Percentiles rank a stretch among this genome's conserved stretches.
Conservation (phyloP, 2,888 invertebrate species). For the Drosophila merina region DNA sequence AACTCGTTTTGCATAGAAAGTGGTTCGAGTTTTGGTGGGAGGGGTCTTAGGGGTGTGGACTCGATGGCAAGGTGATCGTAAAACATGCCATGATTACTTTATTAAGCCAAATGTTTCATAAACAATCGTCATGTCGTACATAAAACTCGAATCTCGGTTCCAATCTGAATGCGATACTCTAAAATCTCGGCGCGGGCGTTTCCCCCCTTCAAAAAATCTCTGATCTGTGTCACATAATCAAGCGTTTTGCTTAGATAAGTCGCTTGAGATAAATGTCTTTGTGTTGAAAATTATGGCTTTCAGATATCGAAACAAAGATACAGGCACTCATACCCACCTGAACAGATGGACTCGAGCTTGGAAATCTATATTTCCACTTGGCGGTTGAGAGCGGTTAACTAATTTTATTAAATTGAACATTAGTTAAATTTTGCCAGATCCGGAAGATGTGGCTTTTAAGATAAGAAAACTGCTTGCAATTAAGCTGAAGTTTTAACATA, state of each 20-base stretch:
- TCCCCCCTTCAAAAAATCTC: slow-evolving; percentile 2
- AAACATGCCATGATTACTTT: slow-evolving; percentile 77
- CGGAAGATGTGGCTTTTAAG: slow-evolving; percentile 44
- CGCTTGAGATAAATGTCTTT: slow-evolving; percentile 67
- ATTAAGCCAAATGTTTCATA: slow-evolving; percentile 78
- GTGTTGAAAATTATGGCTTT: slow-evolving; percentile 64
- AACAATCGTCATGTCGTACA: slow-evolving; percentile 75
- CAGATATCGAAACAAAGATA: slow-evolving; percentile 68
- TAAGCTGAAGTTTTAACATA: slow-evolving; percentile 67
- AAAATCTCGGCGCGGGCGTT: slow-evolving; percentile 61
- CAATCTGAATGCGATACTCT: slow-evolving; percentile 59
- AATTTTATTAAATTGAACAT: slow-evolving; percentile 70
- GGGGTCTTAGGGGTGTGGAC: slow-evolving; percentile 1
- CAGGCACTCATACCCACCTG: slow-evolving; percentile 25
- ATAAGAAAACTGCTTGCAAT: slow-evolving; percentile 64
- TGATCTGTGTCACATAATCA: slow-evolving; percentile 50
- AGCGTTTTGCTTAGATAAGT: slow-evolving; percentile 76
- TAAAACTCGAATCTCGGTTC: slow-evolving; percentile 54
- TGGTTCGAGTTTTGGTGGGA: slow-evolving; percentile 29
- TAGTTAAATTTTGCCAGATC: slow-evolving; percentile 63
- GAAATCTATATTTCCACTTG: slow-evolving; percentile 58
- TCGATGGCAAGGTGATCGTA: slow-evolving; percentile 61
- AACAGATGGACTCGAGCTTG: slow-evolving; percentile 22
- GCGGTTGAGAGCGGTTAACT: slow-evolving; percentile 57
- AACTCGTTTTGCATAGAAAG: slow-evolving; percentile 74